phyloP scores from a whole-genome alignment of 2,888 invertebrate species.

The Lasioglossum zephyrum region DNA sequence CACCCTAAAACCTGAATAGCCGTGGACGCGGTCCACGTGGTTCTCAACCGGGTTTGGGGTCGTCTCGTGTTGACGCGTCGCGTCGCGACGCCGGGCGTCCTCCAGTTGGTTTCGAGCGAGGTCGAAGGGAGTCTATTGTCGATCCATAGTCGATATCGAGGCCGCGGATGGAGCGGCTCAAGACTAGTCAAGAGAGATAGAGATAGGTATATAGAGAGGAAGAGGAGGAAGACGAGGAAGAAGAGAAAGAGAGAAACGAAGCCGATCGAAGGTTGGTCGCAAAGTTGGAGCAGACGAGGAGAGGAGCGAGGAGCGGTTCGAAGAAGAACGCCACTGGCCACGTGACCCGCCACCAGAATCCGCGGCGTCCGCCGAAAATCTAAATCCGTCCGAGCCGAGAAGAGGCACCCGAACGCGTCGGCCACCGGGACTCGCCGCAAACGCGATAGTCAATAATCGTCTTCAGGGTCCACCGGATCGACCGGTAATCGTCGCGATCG shows the following conservation, averaged over 20 bases:
- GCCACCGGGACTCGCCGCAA: constrained; percentile 65
- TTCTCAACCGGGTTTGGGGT: constrained; percentile 28
- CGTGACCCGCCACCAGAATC: constrained; percentile 77
- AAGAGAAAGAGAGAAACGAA: neutral
- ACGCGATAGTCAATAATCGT: constrained; percentile 81
- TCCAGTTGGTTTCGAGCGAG: neutral
- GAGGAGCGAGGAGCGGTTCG: constrained; percentile 37
- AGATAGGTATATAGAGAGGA: neutral
- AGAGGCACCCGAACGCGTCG: constrained; percentile 54
- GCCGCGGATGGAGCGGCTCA: neutral
- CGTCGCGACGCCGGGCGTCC: neutral
- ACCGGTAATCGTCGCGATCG: neutral
- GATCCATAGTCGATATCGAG: constrained; percentile 31
- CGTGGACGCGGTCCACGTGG: constrained; percentile 32
- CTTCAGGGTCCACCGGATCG: constrained; percentile 74
- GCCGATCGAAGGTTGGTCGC: constrained; percentile 26
- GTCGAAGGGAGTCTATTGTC: constrained; percentile 9
- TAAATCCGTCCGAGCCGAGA: constrained; percentile 83
- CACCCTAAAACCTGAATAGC: constrained; percentile 43
- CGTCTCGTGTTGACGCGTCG: neutral
- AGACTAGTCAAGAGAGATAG: neutral
- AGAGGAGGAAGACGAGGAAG: neutral
- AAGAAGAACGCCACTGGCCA: constrained; percentile 58
- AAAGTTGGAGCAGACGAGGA: neutral
- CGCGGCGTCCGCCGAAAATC: constrained; percentile 82